Conservation (phyloP, 2,888 invertebrate species). For the Dugesia japonica region DNA sequence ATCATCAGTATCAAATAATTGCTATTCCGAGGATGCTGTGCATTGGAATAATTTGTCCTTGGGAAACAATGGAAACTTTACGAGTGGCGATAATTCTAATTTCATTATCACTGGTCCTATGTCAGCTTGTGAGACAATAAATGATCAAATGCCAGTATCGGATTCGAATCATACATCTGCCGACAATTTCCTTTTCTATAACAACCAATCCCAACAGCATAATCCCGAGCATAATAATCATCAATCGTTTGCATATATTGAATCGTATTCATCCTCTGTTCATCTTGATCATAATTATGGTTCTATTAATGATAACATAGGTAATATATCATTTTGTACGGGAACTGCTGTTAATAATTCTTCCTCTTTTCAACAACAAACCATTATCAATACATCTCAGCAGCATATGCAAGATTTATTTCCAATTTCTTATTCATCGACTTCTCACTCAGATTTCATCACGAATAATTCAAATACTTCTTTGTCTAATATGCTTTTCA, state of each 20-base stretch:
- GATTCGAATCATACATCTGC: neutral
- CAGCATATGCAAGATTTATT: slow-evolving; percentile 9
- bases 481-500: neutral
- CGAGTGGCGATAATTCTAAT: neutral
- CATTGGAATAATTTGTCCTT: neutral
- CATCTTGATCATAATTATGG: slow-evolving; percentile 11
- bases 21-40: neutral
- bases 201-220: neutral
- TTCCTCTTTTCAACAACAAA: neutral
- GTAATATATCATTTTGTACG: neutral
- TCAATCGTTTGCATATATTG: neutral
- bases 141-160: neutral
- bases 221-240: neutral
- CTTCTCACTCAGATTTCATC: neutral
- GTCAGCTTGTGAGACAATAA: neutral
- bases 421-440: slow-evolving; percentile 12
- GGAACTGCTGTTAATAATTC: neutral
- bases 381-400: neutral
- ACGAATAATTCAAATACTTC: neutral
- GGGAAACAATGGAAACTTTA: neutral
- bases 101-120: neutral
- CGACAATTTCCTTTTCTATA: neutral
- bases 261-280: neutral
- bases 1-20: neutral
- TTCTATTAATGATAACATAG: neutral